Percentiles rank a stretch among this genome's conserved stretches.
These are phyloP conservation scores for Tympanoctomys barrerae DNA, from an alignment of 2,797 vertebrate genomes.

Conservation along the genomic window DNA sequence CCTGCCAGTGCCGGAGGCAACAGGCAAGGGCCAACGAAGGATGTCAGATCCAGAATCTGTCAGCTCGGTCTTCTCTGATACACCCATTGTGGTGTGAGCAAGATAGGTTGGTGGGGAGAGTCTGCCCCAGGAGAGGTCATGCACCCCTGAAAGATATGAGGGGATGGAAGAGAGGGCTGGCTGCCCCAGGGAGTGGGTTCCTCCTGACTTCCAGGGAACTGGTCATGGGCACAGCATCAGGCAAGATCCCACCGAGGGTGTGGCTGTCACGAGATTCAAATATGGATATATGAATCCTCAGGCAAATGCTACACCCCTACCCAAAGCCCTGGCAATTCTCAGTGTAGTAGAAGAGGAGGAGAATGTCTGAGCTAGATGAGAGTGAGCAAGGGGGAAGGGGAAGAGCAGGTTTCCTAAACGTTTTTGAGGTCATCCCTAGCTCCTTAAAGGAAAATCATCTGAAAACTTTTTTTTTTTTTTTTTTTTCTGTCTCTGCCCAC, in stretches of 20 bases:
- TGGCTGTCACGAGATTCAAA: slow-evolving; percentile 67
- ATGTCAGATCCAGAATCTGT: slow-evolving; percentile 97
- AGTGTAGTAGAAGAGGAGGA: slow-evolving; percentile 29
- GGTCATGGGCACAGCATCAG: slow-evolving; percentile 57
- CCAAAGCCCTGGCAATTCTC: slow-evolving; percentile 64
- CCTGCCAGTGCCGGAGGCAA: slow-evolving; percentile 80
- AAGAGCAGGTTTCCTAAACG: slow-evolving; percentile 69
- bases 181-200: slow-evolving; percentile 73
- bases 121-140: slow-evolving; percentile 75
- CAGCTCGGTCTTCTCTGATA: slow-evolving; percentile 98
- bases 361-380: slow-evolving; percentile 33
- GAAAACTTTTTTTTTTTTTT: slow-evolving; percentile 26
- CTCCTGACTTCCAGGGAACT: slow-evolving; percentile 69
- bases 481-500: slow-evolving; percentile 70
- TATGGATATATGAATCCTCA: slow-evolving; percentile 63
- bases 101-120: slow-evolving; percentile 71
- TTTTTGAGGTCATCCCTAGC: slow-evolving; percentile 73
- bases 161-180: slow-evolving; percentile 78
- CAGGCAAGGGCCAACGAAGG: slow-evolving; percentile 92
- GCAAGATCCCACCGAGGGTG: slow-evolving; percentile 65
- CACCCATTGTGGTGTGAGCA: slow-evolving; percentile 96
- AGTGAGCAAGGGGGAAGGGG: slow-evolving; percentile 56
- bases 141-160: slow-evolving; percentile 69
- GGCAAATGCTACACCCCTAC: slow-evolving; percentile 64
- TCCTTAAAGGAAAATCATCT: slow-evolving; percentile 75